These are phyloP conservation scores for Sorex fumeus DNA, from an alignment of 2,113 vertebrate species.

Conservation along the genomic window DNA sequence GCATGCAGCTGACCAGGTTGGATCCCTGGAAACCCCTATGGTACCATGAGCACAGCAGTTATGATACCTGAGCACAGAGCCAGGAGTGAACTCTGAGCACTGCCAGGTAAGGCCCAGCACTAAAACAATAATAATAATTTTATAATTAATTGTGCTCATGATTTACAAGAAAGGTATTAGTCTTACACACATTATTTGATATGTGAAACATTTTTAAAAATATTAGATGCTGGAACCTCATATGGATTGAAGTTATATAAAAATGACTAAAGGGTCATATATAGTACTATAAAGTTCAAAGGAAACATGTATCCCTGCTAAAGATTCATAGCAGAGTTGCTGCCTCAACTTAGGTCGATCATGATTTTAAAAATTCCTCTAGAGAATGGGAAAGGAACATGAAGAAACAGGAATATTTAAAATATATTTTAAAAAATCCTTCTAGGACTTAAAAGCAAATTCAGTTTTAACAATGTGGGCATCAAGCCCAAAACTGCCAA, in stretches of 20 bases:
- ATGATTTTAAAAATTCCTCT: constrained; percentile 74
- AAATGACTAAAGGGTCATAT: constrained; percentile 19
- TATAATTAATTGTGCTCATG: neutral
- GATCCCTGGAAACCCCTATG: too few relatives aligned
- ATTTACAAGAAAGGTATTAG: constrained; percentile 37
- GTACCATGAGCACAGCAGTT: too few relatives aligned
- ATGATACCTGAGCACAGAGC: too few relatives aligned
- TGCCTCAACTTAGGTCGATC: constrained; percentile 77
- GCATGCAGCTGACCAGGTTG: too few relatives aligned
- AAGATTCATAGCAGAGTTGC: constrained; percentile 49
- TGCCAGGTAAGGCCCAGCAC: too few relatives aligned
- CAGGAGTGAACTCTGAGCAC: too few relatives aligned
- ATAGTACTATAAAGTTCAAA: constrained; percentile 54
- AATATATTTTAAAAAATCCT: constrained; percentile 64
- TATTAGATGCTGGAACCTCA: constrained; percentile 8
- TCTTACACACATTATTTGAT: constrained; percentile 27
- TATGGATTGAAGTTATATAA: constrained; percentile 8
- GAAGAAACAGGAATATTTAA: constrained; percentile 75
- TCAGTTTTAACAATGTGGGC: constrained; percentile 60
- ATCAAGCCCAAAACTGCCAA: constrained; percentile 72
- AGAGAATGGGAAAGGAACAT: constrained; percentile 66
- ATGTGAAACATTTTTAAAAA: constrained; percentile 60
- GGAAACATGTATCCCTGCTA: constrained; percentile 36
- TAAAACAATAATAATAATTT: neutral
- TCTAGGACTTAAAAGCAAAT: constrained; percentile 78